Evolutionary conservation across 2,113 vertebrate species (phyloP).

Genomic region (Aleadryas rufinucha): DNA sequence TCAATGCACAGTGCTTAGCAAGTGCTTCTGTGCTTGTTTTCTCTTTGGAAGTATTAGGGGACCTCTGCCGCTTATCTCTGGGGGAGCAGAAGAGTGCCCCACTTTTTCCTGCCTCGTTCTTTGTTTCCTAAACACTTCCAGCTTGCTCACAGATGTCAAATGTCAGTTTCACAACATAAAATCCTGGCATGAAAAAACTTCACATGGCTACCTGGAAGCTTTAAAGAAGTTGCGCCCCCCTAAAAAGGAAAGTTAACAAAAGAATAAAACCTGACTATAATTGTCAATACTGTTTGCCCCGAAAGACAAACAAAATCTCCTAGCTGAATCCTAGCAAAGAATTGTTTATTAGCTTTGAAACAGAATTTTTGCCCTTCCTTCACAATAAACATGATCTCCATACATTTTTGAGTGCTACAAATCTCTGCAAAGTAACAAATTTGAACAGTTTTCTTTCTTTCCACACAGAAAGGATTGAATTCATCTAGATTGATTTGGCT

Average conservation of each 20-base stretch:
- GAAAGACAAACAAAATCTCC: neutral
- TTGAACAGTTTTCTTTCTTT: neutral
- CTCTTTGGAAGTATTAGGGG: slow-evolving; percentile 42
- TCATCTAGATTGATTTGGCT: slow-evolving; percentile 34
- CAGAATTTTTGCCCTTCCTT: neutral
- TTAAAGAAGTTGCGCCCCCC: neutral
- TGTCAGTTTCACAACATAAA: neutral
- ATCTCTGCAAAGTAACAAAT: neutral
- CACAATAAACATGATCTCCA: neutral
- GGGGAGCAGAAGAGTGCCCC: neutral
- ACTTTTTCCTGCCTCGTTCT: neutral
- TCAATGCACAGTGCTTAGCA: slow-evolving; percentile 69
- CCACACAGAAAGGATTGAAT: neutral
- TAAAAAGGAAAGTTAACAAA: neutral
- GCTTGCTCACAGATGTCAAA: neutral
- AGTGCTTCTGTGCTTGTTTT: slow-evolving; percentile 62
- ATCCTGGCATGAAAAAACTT: neutral
- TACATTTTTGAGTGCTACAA: neutral
- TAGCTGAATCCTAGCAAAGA: neutral
- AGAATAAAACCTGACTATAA: neutral
- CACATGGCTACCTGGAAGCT: neutral
- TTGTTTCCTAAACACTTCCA: neutral
- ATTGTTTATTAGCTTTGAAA: neutral
- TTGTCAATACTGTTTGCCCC: neutral
- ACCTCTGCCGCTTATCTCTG: neutral